Evolutionary conservation across 2,888 invertebrate genomes (phyloP).

Genomic region (Polyommatus icarus): DNA sequence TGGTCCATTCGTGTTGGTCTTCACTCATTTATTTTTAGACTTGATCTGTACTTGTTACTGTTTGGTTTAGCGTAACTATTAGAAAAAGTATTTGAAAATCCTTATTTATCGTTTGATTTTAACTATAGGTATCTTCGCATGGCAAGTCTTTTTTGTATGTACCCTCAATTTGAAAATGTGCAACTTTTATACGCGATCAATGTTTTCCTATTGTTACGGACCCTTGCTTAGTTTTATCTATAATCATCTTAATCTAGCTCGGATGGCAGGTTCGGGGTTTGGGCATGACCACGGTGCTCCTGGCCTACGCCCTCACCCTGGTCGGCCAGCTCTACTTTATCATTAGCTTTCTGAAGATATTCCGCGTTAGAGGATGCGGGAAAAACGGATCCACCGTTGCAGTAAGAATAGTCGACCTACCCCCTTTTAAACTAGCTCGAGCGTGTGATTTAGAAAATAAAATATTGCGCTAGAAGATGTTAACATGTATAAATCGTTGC

Average conservation of each 20-base stretch:
- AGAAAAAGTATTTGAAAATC: not conserved
- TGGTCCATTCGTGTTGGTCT: constrained; percentile 60
- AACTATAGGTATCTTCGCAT: not conserved
- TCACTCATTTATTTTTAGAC: constrained; percentile 60
- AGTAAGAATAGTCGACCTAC: constrained; percentile 80
- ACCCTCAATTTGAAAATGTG: constrained; percentile 16
- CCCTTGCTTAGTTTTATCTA: not conserved
- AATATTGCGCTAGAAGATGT: not conserved
- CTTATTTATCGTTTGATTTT: not conserved
- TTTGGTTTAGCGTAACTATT: not conserved
- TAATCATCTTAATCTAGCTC: not conserved
- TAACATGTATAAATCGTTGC: not conserved
- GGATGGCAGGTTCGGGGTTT: constrained; percentile 61
- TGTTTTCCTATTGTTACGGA: not conserved
- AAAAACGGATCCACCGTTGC: constrained; percentile 98
- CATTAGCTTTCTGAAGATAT: constrained; percentile 85
- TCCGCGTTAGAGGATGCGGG: constrained; percentile 93
- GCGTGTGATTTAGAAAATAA: constrained; percentile 7
- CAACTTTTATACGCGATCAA: constrained; percentile 2
- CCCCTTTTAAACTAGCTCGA: not conserved
- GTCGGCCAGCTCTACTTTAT: constrained; percentile 83
- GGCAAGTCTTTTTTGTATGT: not conserved
- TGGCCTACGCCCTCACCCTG: constrained; percentile 76
- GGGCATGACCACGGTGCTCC: constrained; percentile 63
- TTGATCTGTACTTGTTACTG: not conserved